Evolutionary conservation across 53 echinoderm and acorn worm species (phyloP).

Genomic region (Actinopyga echinites): DNA sequence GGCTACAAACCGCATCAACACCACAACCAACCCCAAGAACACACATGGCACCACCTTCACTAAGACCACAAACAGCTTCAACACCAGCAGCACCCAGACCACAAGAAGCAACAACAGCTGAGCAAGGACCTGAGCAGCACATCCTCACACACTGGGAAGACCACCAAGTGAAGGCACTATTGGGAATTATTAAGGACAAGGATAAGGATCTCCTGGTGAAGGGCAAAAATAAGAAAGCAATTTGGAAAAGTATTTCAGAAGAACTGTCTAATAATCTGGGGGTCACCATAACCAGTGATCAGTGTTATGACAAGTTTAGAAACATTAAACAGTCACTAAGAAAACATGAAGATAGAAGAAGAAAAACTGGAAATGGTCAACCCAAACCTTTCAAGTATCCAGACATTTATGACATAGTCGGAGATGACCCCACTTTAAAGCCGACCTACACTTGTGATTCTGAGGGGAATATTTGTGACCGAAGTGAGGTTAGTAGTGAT

Average conservation of each 20-base stretch:
- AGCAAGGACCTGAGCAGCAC: background rate
- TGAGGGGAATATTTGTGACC: background rate
- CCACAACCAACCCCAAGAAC: too few species aligned
- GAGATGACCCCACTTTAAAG: constrained; percentile 10
- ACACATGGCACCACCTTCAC: too few species aligned
- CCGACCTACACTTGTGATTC: constrained; percentile 18
- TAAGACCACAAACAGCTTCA: too few species aligned
- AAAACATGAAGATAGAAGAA: constrained; percentile 13
- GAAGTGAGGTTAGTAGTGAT: background rate
- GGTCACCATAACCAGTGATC: background rate
- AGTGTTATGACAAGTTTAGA: constrained; percentile 19
- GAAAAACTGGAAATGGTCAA: constrained; percentile 22
- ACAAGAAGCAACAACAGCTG: too few species aligned
- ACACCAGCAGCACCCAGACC: too few species aligned
- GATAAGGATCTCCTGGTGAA: constrained; percentile 2
- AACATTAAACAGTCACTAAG: background rate
- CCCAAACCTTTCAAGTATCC: constrained; percentile 24
- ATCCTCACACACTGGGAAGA: constrained; percentile 8
- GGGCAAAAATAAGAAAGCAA: background rate
- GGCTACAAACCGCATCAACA: too few species aligned
- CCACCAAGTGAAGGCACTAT: background rate
- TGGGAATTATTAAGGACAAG: background rate
- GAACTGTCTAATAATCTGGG: background rate
- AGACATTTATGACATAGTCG: constrained; percentile 13
- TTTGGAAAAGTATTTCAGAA: background rate